Conservation (phyloP, 2,888 invertebrate genomes). For the Tryphoninae sp. region DNA sequence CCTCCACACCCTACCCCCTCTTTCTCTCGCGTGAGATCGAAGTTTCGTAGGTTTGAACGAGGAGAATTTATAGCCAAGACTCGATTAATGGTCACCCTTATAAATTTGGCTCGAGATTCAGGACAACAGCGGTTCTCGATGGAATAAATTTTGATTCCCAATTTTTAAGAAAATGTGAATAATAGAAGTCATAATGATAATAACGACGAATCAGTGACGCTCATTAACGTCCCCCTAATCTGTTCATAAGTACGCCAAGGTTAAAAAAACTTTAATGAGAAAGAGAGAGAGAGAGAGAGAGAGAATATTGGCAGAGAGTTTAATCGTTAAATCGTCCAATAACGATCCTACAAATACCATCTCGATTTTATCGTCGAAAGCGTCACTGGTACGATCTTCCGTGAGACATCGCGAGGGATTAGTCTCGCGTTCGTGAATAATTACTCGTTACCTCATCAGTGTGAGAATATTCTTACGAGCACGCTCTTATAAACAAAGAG, state of each 20-base stretch:
- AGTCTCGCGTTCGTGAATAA: slow-evolving; percentile 24
- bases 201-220: not conserved
- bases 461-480: not conserved
- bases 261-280: not conserved
- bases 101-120: slow-evolving; percentile 49
- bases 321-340: not conserved
- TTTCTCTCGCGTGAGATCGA: slow-evolving; percentile 39
- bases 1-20: not conserved
- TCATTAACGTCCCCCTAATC: slow-evolving; percentile 2
- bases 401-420: slow-evolving; percentile 7
- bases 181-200: not conserved
- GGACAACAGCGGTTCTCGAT: not conserved
- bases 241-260: not conserved
- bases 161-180: not conserved
- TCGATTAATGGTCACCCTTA: slow-evolving; percentile 56
- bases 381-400: slow-evolving; percentile 2
- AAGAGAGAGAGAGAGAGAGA: not conserved
- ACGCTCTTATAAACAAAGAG: slow-evolving; percentile 23
- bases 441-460: slow-evolving; percentile 23
- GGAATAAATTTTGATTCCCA: not conserved
- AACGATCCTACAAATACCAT: slow-evolving; percentile 26
- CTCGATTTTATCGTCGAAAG: not conserved
- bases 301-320: not conserved
- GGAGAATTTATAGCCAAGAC: slow-evolving; percentile 53
- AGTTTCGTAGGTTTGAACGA: slow-evolving; percentile 57